A percentile compares a stretch with the other conserved stretches of the same genome.
Evolutionary conservation across 2,888 invertebrate species (phyloP).

Genomic region (Morinoia aosen): DNA sequence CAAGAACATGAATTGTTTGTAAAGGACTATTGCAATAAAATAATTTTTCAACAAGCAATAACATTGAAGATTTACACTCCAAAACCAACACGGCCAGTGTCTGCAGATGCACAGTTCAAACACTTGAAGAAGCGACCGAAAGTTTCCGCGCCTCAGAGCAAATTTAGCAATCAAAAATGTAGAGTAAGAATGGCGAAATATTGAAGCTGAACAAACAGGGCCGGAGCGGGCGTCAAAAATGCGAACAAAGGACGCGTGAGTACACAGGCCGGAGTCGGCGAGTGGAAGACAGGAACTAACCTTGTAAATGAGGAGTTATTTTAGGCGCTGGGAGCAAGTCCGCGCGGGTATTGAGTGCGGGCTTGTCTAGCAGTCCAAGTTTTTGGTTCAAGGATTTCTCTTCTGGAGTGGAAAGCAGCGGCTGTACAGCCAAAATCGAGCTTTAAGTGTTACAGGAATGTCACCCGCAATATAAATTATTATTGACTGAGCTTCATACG

Average conservation of each 20-base stretch:
- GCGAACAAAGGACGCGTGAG: not conserved
- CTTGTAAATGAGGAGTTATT: not conserved
- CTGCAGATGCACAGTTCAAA: not conserved
- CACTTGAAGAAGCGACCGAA: not conserved
- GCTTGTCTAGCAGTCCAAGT: not conserved
- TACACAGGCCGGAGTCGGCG: not conserved
- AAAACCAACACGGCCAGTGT: not conserved
- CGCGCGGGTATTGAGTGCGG: not conserved
- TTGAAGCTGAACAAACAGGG: not conserved
- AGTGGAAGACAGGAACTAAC: not conserved
- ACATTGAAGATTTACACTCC: not conserved
- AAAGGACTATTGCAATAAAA: not conserved
- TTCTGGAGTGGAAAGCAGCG: not conserved
- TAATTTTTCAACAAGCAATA: not conserved
- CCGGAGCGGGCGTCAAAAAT: not conserved
- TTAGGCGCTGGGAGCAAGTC: not conserved
- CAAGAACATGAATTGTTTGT: not conserved
- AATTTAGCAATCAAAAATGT: slow-evolving; percentile 4
- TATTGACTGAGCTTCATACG: not conserved
- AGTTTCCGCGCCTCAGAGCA: not conserved
- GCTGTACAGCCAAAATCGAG: not conserved
- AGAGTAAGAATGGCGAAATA: not conserved
- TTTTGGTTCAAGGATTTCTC: not conserved
- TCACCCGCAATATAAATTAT: not conserved
- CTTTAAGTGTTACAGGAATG: not conserved